Conservation (phyloP, 2,888 invertebrate species). For the Eueremaeus valkanovi region DNA sequence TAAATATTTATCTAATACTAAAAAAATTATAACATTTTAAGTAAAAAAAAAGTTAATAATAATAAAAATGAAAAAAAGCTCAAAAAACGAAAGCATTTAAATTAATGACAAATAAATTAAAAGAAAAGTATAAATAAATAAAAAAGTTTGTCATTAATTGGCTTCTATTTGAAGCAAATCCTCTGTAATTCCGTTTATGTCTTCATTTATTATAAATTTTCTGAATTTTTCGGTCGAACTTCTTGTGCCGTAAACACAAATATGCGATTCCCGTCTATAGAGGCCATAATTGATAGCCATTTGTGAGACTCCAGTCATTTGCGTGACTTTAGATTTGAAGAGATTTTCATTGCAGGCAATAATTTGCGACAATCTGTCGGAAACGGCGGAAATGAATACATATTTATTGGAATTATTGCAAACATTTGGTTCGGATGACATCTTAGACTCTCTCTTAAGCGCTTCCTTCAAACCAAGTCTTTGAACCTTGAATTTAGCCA, state of each 20-base stretch:
- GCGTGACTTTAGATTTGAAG: neutral
- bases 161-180: too few relatives aligned
- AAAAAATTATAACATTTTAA: too few relatives aligned
- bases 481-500: neutral
- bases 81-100: too few relatives aligned
- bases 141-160: too few relatives aligned
- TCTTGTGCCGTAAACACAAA: slow-evolving; percentile 14
- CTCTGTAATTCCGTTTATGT: too few relatives aligned
- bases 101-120: too few relatives aligned
- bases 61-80: too few relatives aligned
- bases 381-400: neutral
- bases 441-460: neutral
- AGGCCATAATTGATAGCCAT: neutral
- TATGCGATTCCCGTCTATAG: neutral
- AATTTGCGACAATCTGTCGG: neutral
- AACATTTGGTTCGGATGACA: neutral
- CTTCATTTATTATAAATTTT: too few relatives aligned
- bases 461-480: neutral
- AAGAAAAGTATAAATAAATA: too few relatives aligned
- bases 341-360: neutral
- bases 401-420: neutral
- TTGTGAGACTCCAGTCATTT: neutral
- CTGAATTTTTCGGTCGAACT: too few relatives aligned
- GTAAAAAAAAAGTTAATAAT: too few relatives aligned
- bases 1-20: too few relatives aligned